Base-by-base conservation (phyloP, 1,140 invertebrate genomes). In the Stegodyphus mimosarum region DNA sequence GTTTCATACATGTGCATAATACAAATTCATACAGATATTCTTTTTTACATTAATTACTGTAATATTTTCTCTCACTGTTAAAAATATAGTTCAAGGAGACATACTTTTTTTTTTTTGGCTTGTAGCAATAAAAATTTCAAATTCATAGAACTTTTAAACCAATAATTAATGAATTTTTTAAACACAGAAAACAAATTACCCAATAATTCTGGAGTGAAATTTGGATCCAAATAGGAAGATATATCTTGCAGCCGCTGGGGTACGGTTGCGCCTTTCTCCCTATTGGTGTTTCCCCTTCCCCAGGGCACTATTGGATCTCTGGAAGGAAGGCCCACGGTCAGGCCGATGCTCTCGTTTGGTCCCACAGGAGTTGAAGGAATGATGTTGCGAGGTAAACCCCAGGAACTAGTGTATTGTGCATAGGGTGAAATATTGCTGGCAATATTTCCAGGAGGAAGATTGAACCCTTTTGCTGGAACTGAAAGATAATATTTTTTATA, bases 321-420 rank as follows among this genome's bases (percentile, higher is more conserved):
- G 11, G 72, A 18, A 0, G 83, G 73, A 10, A 86, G 60, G 7
- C 83, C 83, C 10, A 78, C 66, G 7, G 74, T 76, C 49, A 84
- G 52, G 6, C 64, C 64, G 9, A 67, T 70, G 17, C 81, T 73
- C 18, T 84, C 81, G 18, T 63, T 75, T 48, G 81, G 81, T 51
- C 83, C 83, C 67, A 86, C 74, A 18, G 83, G 83, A 51, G 83
- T 86, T 9, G 83, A 86, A 52, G 83, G 75, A 50, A 86, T 74
- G 2, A 86, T 86, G 51, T 85, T 88, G 17, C 70, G 63, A 60
- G 78, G 81, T 13, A 84, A 55, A 11, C 66, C 75, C 74, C 85
- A 86, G 33, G 73, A 74, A 17, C 74, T 77, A 13, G 75, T 77
- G 70, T 88, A 86, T 11, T 77, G 80, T 49, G 76, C 17, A 64